These are phyloP conservation scores for Poecilobothrus nobilitatus DNA, from an alignment of 2,888 invertebrate species.

Conservation along the genomic window DNA sequence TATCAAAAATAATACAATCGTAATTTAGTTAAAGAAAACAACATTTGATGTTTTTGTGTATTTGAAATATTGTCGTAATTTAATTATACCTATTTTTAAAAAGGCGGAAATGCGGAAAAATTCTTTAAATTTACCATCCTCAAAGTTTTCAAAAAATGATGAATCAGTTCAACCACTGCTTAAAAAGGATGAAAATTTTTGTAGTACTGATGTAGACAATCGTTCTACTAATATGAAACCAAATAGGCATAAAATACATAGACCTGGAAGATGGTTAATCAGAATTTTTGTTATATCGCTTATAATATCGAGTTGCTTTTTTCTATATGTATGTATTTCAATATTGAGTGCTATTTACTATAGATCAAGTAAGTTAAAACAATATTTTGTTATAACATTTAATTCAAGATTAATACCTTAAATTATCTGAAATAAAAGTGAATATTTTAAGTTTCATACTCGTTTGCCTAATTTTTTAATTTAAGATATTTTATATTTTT, in stretches of 20 bases:
- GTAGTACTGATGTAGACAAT: too few species aligned
- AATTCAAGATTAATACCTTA: too few species aligned
- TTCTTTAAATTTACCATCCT: neutral
- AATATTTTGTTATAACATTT: neutral
- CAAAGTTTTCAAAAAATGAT: neutral
- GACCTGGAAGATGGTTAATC: slow-evolving; percentile 30
- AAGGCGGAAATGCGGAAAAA: too few species aligned
- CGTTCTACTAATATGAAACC: neutral
- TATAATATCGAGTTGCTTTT: slow-evolving; percentile 26
- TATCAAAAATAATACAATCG: too few species aligned
- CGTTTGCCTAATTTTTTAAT: too few species aligned
- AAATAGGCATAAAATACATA: slow-evolving; percentile 28
- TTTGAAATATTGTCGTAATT: too few species aligned
- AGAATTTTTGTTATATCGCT: slow-evolving; percentile 28
- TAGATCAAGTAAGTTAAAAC: slow-evolving; percentile 31
- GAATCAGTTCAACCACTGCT: neutral
- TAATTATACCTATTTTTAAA: too few species aligned
- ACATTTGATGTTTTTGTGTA: too few species aligned
- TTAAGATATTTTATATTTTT: too few species aligned
- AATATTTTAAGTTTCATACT: too few species aligned
- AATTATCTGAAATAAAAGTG: too few species aligned
- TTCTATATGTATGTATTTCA: slow-evolving; percentile 35
- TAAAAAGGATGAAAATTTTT: neutral
- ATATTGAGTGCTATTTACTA: slow-evolving; percentile 33
- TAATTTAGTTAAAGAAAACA: too few species aligned